Base-by-base conservation (phyloP, 2,113 vertebrate species). In the Echinops telfairi region DNA sequence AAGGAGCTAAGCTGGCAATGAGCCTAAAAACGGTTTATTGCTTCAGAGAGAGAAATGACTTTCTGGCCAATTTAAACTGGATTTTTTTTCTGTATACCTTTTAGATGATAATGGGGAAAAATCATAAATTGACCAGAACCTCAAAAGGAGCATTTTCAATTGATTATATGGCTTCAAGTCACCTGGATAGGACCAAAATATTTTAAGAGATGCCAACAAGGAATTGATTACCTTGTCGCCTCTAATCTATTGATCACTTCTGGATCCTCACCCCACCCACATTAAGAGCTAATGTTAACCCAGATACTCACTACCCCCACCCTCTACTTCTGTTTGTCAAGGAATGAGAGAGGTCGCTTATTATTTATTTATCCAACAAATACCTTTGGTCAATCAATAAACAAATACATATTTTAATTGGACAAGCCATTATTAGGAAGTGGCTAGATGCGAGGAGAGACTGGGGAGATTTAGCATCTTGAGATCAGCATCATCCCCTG, bases 61-160 rank as follows among this genome's bases (percentile, higher is more conserved):
- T 98, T 97, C 91, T 97, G n/a, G 84, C 96, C 89, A 97, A 90
- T 97, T 98, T 97, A 94, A 97, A 96, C 64, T 95, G 58, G 47
- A 96, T 94, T 82, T 96, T 95, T 60, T 92, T 95, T 95, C 91
- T 89, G 38, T 87, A 27, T 95, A 82, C 79, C 84, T 90, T 95
- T 92, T 94, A 93, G 93, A 92, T 94, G 73, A 97, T 90, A 88
- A 93, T 94, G 92, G 64, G 76, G 25, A 27, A 76, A 89, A 53
- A 66, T 73, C 73, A 85, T 93, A 95, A 78, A 33, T 91, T 93
- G 92, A 81, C 68, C 86, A 93, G 83, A 97, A 88, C 80, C 68
- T 93, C 82, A 33, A 25, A 92, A 95, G 95, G 17, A 90, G 2
- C 1, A 2, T 80, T 96, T 97, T 93, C 91, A 94, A 88, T 93